Base-by-base conservation (phyloP, 2,797 vertebrate genomes). In the Trichosurus vulpecula region DNA sequence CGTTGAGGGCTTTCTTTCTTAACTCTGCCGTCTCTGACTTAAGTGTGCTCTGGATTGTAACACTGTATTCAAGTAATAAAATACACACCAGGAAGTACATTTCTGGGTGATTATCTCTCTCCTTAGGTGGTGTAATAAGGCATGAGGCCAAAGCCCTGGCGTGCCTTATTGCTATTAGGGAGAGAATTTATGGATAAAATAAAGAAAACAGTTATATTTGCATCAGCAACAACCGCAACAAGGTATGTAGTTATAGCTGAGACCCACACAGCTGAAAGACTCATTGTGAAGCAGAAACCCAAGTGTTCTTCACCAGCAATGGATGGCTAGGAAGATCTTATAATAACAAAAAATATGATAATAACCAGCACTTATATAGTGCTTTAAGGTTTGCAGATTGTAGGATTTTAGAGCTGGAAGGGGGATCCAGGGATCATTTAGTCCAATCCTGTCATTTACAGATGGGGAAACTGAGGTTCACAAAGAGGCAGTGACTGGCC, bases 91-190 rank as follows among this genome's bases (percentile, higher is more conserved):
- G 98, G 97, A 96, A 94, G 95, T 58, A 5, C 89, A 58, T 96
- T 96, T 90, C 90, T 30, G 95, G 97, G 94, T 94, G 97, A 97
- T 98, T 97, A 96, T 96, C 97, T 97, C 66, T 3, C 98, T 94
- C 98, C 97, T 97, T 96, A 93, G 98, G 96, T 95, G 97, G 96
- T 9, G 55, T 35, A 57, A 92, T 94, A 90, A 97, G 97, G 97
- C 96, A 30, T 0, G 47, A 94, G 97, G 96, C 98, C 97, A 94
- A 35, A 56, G 95, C 96, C 97, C 94, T 14, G 94, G 96, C 91
- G 27, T 12, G 96, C 95, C 90, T 87, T 27, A 5, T 56, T 94
- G 97, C 93, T 97, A 95, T 92, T 95, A 96, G 95, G 96, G 92
- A 93, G 94, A 41, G 95, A 53, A 96, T 97, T 97, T 96, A 97